Percentiles rank a stretch among this genome's conserved stretches.
Conservation (phyloP, 2,113 vertebrate genomes). For the Tor tambroides region DNA sequence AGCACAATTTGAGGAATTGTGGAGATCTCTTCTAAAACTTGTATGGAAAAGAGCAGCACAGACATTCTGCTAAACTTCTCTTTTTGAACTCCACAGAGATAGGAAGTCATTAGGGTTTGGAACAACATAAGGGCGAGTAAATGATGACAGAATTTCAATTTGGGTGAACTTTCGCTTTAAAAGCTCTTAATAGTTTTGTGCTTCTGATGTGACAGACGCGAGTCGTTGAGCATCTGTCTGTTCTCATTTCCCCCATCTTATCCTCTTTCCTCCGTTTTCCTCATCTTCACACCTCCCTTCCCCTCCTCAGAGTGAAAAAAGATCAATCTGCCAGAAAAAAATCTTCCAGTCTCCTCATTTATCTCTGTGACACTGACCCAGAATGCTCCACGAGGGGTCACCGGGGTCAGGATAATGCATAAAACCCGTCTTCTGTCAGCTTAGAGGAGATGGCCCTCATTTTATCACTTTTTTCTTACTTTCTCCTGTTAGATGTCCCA, state of each 20-base stretch:
- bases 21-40: neutral
- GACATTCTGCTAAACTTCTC: neutral
- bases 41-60: neutral
- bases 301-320: neutral
- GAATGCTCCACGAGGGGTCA: neutral
- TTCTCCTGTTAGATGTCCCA: slow-evolving; percentile 9
- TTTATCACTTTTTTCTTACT: neutral
- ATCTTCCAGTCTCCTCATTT: slow-evolving; percentile 13
- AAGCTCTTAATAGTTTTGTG: slow-evolving; percentile 6
- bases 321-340: slow-evolving; percentile 19
- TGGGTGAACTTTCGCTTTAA: neutral
- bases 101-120: neutral
- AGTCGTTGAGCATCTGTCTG: slow-evolving; percentile 9
- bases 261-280: slow-evolving; percentile 2
- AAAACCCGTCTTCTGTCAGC: neutral
- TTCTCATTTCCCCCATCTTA: slow-evolving; percentile 12
- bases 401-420: slow-evolving; percentile 19
- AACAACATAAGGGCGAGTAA: neutral
- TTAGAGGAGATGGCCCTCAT: neutral
- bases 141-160: neutral
- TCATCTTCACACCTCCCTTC: slow-evolving; percentile 19
- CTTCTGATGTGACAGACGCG: slow-evolving; percentile 19
- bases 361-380: slow-evolving; percentile 36
- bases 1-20: neutral
- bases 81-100: neutral